Evolutionary conservation across 2,113 vertebrate species (phyloP).

Genomic region (Arvicanthis niloticus): DNA sequence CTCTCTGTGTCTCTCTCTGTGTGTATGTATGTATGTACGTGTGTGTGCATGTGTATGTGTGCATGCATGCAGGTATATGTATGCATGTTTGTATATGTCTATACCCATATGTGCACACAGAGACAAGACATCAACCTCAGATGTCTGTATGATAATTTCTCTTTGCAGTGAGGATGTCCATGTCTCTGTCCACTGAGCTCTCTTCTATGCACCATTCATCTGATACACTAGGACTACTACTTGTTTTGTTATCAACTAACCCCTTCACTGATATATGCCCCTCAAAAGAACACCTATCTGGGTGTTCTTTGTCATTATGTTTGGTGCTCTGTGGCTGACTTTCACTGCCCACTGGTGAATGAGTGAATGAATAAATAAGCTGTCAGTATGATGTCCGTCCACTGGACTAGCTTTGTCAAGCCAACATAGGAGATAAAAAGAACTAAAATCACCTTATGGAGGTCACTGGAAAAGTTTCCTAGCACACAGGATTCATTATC

Average conservation of each 20-base stretch:
- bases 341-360: neutral
- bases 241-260: neutral
- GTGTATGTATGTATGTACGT: neutral
- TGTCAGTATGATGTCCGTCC: neutral
- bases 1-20: accelerated
- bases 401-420: neutral
- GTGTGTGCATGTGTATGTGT: too few species aligned
- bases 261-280: neutral
- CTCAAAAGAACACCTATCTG: neutral
- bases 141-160: too few species aligned
- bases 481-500: neutral
- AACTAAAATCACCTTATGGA: neutral
- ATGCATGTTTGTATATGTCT: too few species aligned
- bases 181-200: too few species aligned
- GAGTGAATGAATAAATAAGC: neutral
- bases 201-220: neutral
- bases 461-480: neutral
- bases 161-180: neutral
- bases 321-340: neutral
- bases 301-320: neutral
- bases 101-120: neutral
- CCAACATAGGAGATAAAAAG: neutral
- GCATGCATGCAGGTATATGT: neutral
- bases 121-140: neutral
- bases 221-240: neutral